Conservation (phyloP, 1,140 invertebrate species). For the Ridgeia piscesae region DNA sequence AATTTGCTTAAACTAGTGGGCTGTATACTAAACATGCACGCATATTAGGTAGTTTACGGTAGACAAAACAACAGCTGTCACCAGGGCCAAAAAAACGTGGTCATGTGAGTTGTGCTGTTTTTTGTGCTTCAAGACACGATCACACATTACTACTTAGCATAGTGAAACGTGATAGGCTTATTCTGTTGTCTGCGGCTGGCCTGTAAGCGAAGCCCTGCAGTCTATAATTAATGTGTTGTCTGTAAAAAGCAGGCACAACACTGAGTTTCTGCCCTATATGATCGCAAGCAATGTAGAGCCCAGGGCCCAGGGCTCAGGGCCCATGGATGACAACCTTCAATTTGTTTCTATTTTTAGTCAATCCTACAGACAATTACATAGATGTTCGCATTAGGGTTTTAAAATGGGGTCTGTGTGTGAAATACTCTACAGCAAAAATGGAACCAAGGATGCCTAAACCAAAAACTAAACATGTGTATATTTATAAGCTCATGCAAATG, state of each 20-base stretch:
- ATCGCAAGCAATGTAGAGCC: too few relatives aligned
- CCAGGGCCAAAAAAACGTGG: not conserved
- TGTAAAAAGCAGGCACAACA: not conserved
- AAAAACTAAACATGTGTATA: too few relatives aligned
- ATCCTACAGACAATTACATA: not conserved
- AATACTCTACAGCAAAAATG: too few relatives aligned
- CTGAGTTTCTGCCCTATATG: not conserved
- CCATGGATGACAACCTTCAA: not conserved
- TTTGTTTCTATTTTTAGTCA: not conserved
- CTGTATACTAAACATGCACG: not conserved
- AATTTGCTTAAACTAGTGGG: not conserved
- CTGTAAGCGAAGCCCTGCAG: too few relatives aligned
- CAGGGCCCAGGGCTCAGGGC: not conserved
- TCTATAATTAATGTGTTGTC: not conserved
- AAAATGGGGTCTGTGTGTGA: not conserved
- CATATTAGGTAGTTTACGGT: not conserved
- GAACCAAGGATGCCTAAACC: too few relatives aligned
- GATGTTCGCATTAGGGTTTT: not conserved
- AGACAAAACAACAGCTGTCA: not conserved
- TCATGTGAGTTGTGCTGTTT: not conserved
- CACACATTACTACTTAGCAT: not conserved
- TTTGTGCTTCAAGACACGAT: not conserved
- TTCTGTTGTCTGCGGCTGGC: too few relatives aligned
- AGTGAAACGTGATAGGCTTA: too few relatives aligned
- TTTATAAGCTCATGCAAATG: too few relatives aligned